Conservation (phyloP, 1,140 invertebrate species). For the Lepidurus couesii region DNA sequence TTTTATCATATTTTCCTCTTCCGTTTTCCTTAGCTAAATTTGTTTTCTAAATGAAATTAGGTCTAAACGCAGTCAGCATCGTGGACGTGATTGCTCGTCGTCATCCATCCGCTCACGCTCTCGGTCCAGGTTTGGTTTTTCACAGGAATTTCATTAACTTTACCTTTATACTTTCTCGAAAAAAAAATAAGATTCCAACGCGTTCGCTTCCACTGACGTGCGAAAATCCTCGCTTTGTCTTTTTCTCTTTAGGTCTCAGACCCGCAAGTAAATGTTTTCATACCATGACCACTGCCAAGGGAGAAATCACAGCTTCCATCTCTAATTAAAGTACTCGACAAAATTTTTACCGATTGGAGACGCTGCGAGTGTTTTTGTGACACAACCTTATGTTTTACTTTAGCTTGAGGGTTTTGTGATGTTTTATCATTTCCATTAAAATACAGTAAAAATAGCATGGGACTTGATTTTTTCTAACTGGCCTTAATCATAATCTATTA, state of each 20-base stretch:
- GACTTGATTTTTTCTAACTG: not conserved
- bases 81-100: not conserved
- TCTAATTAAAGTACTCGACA: not conserved
- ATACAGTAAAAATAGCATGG: not conserved
- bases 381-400: too few relatives aligned
- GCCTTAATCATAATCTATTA: not conserved
- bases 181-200: not conserved
- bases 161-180: not conserved
- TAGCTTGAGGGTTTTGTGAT: too few relatives aligned
- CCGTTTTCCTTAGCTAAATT: not conserved
- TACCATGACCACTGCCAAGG: not conserved
- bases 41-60: not conserved
- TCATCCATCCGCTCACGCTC: constrained; percentile 31
- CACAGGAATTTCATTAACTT: not conserved
- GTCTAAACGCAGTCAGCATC: constrained; percentile 24
- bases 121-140: constrained; percentile 33
- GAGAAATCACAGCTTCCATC: constrained; percentile 24
- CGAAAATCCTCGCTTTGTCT: not conserved
- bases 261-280: not conserved
- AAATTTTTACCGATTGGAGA: not conserved
- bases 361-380: not conserved
- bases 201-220: not conserved
- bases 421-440: not conserved
- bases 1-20: not conserved
- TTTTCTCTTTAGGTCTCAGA: not conserved